phyloP scores from a whole-genome alignment of 2,797 vertebrate species.

The Coilia nasus region DNA sequence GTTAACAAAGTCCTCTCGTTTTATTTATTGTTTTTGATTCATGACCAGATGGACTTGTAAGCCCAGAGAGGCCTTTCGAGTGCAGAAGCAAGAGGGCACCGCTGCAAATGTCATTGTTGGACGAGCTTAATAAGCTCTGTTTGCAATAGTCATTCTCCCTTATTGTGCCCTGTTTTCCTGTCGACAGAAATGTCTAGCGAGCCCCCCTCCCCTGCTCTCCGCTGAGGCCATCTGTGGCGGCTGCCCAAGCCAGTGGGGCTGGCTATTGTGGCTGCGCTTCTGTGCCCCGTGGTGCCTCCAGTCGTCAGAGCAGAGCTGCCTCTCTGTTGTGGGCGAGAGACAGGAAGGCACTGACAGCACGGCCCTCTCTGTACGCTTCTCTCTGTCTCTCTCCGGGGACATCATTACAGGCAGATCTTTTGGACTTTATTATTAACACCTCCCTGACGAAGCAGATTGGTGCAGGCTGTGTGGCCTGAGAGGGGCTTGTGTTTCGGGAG shows the following conservation, averaged over 20 bases:
- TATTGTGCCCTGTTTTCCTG: background rate
- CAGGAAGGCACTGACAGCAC: background rate
- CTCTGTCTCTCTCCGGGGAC: too few relatives aligned
- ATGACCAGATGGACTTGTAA: background rate
- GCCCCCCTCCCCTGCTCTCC: background rate
- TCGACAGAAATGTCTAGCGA: background rate
- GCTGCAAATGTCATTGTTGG: background rate
- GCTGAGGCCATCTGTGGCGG: background rate
- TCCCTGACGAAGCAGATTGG: background rate
- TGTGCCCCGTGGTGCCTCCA: background rate
- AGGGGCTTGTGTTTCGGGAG: background rate
- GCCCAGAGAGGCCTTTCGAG: background rate
- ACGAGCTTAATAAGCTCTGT: background rate
- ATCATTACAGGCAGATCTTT: background rate
- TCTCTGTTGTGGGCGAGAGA: background rate
- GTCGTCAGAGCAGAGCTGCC: background rate
- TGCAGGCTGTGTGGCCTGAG: background rate
- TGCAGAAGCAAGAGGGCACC: background rate
- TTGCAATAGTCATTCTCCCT: slow-evolving; percentile 12
- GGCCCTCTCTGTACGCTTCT: too few relatives aligned
- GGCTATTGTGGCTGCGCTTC: background rate
- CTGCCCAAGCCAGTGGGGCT: background rate
- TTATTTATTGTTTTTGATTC: background rate
- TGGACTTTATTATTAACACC: background rate
- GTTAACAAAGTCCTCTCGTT: slow-evolving; percentile 21